Base-by-base conservation (phyloP, 2,797 vertebrate species). In the Alca torda region DNA sequence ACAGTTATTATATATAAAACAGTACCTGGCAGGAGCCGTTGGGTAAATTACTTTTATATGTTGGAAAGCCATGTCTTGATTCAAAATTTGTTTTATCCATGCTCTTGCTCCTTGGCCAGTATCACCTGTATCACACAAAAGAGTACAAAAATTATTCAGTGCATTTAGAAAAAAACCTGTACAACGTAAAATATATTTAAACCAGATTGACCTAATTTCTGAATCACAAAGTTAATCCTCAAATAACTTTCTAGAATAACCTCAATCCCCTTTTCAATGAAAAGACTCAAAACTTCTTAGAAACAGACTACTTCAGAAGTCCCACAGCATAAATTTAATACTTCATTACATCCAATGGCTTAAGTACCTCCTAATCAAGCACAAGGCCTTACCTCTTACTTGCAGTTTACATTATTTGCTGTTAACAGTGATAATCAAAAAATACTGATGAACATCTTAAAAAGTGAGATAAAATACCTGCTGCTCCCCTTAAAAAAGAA, bases 31-130 rank as follows among this genome's bases (percentile, higher is more conserved):
- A 95, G 98, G 98, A 95, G 99, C 99, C 0, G 99, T 99, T 80
- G 99, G 99, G 88, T 99, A 99, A 97, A 99, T 98, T 48, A 99
- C 94, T 97, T 98, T 98, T 97, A 99, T 98, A 93, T 99, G 98
- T 8, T 98, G 97, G 96, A 99, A 99, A 37, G 97, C 94, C 97
- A 99, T 96, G 90, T 99, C 99, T 92, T 98, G 98, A 86, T 95
- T 97, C 96, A 98, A 97, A 87, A 99, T 93, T 50, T 98, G 98
- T 85, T 98, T 98, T 94, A 99, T 98, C 99, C 99, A 99, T 25
- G 91, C 89, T 98, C 98, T 98, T 84, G 98, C 73, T 93, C 98
- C 98, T 96, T 90, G 98, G 48, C 99, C 99, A 75, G 98, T 98
- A 97, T 98, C 98, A 97, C 99, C 99, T 99, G 91, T 63, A 95